Conservation (phyloP, 2,797 vertebrate species). For the Phoxinus dragarum region DNA sequence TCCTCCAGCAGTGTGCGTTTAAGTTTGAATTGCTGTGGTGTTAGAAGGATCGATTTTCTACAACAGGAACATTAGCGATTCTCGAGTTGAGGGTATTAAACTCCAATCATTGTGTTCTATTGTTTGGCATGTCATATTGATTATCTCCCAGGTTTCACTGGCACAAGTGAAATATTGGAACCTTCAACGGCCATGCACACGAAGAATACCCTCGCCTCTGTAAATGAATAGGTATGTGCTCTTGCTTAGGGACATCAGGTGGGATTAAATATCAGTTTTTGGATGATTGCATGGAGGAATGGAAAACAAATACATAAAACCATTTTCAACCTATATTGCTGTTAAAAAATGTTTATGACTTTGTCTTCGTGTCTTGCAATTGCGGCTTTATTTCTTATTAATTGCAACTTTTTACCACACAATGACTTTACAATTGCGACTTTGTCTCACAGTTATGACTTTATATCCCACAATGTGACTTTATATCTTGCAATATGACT, state of each 20-base stretch:
- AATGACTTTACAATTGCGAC: not conserved
- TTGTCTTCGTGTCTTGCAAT: not conserved
- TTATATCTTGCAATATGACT: not conserved
- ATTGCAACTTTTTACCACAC: not conserved
- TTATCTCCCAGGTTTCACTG: slow-evolving; percentile 82
- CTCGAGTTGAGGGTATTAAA: slow-evolving; percentile 81
- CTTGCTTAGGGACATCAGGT: slow-evolving; percentile 66
- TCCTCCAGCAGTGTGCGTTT: slow-evolving; percentile 62
- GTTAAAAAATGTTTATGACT: not conserved
- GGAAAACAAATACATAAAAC: slow-evolving; percentile 1
- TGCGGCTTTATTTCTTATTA: not conserved
- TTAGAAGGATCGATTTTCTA: slow-evolving; percentile 77
- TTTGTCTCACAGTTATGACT: not conserved
- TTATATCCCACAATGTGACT: not conserved
- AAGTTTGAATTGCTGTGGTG: slow-evolving; percentile 64
- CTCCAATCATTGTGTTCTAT: slow-evolving; percentile 83
- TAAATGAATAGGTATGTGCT: slow-evolving; percentile 72
- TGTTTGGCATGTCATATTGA: slow-evolving; percentile 82
- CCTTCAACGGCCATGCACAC: slow-evolving; percentile 73
- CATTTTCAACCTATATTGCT: not conserved
- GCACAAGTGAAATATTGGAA: slow-evolving; percentile 75
- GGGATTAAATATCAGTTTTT: slow-evolving; percentile 64
- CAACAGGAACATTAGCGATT: slow-evolving; percentile 82
- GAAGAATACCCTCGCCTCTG: slow-evolving; percentile 69
- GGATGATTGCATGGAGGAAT: slow-evolving; percentile 33